Conservation (phyloP, 2,888 invertebrate species). For the Hedychridium roseum region DNA sequence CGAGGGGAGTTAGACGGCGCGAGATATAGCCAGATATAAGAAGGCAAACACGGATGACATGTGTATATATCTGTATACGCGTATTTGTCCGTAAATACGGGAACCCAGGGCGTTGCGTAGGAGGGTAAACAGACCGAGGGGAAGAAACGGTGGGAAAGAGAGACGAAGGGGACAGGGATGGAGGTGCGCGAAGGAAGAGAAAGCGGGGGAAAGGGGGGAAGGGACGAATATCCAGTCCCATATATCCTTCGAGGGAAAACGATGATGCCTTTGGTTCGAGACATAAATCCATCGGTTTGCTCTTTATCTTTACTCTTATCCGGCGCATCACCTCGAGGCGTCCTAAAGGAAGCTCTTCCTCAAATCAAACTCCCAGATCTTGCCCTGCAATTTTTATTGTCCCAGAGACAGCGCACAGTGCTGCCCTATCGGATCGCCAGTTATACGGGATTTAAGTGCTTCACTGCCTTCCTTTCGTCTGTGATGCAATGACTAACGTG, state of each 20-base stretch:
- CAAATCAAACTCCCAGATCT: slow-evolving; percentile 31
- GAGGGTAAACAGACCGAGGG: slow-evolving; percentile 47
- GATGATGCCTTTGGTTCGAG: slow-evolving; percentile 46
- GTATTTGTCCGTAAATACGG: slow-evolving; percentile 59
- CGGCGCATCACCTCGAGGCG: slow-evolving; percentile 34
- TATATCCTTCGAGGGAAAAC: slow-evolving; percentile 43
- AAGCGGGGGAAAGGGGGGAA: slow-evolving; percentile 1
- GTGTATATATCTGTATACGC: slow-evolving; percentile 44
- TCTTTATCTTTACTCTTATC: slow-evolving; percentile 51
- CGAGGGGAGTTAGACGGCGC: too few species aligned
- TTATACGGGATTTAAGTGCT: too few species aligned
- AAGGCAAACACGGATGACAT: slow-evolving; percentile 53
- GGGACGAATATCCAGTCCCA: slow-evolving; percentile 29
- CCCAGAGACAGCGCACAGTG: too few species aligned
- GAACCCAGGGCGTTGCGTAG: slow-evolving; percentile 46
- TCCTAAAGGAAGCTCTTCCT: slow-evolving; percentile 23
- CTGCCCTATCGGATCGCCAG: too few species aligned
- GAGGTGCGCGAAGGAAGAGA: not conserved
- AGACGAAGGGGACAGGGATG: slow-evolving; percentile 5
- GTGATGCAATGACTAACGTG: too few species aligned
- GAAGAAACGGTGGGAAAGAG: slow-evolving; percentile 26
- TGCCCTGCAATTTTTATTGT: slow-evolving; percentile 20
- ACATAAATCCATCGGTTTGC: slow-evolving; percentile 57
- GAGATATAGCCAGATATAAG: slow-evolving; percentile 52
- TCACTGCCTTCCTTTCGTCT: too few species aligned